Conservation (phyloP, 2,888 invertebrate species). For the Amphiduros pacificus region DNA sequence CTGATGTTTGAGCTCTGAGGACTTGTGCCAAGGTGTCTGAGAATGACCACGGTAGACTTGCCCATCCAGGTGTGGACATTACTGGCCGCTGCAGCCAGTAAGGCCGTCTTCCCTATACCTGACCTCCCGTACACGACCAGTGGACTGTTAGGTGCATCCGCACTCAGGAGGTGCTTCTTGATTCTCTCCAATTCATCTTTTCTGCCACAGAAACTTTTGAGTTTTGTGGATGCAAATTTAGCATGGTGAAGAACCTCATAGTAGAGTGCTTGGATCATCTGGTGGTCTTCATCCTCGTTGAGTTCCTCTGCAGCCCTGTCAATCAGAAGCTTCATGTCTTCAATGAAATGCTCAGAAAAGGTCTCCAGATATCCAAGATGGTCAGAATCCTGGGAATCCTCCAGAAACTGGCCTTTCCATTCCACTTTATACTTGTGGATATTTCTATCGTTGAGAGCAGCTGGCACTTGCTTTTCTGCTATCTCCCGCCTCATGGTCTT, state of each 20-base stretch:
- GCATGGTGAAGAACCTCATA: slow-evolving; percentile 30
- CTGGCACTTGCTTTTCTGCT: slow-evolving; percentile 11
- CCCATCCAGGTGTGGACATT: slow-evolving; percentile 20
- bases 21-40: slow-evolving; percentile 40
- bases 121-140: slow-evolving; percentile 29
- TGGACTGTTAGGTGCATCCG: neutral
- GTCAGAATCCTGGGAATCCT: slow-evolving; percentile 19
- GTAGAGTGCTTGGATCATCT: slow-evolving; percentile 10
- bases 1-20: slow-evolving; percentile 36
- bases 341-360: slow-evolving; percentile 24
- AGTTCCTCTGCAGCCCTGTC: neutral
- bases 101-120: slow-evolving; percentile 31
- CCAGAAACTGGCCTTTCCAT: slow-evolving; percentile 21
- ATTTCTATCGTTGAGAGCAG: neutral
- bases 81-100: slow-evolving; percentile 26
- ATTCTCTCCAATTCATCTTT: slow-evolving; percentile 19
- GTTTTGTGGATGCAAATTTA: slow-evolving; percentile 23
- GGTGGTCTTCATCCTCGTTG: neutral
- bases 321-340: slow-evolving; percentile 21
- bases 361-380: slow-evolving; percentile 20
- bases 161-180: slow-evolving; percentile 14
- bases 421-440: slow-evolving; percentile 13
- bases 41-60: slow-evolving; percentile 22
- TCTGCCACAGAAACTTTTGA: slow-evolving; percentile 30
- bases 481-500: slow-evolving; percentile 4